Evolutionary conservation across 2,888 invertebrate species (phyloP), one percentile per base, ranked within the genome.

Genomic region (Cephonodes hylas): DNA sequence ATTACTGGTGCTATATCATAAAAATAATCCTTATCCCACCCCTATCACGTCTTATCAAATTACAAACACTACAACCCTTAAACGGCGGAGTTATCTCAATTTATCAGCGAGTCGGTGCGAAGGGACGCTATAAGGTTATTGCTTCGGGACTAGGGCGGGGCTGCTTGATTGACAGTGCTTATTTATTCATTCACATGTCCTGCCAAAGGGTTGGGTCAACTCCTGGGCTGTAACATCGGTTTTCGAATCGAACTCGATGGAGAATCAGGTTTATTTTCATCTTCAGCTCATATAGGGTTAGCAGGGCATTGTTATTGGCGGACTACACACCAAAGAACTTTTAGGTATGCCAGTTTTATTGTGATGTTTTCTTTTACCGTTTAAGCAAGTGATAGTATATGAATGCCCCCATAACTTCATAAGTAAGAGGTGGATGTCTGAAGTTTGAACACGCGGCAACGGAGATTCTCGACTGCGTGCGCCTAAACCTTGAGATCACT

Each of bases 101-200:
- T 61, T 61, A 60, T 31, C 64, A 59, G 42, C 1, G 45, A 38
- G 38, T n/a, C 20, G 53, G 38, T 23, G 45, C 58, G 60, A 56
- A 53, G 53, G 53, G 53, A 53, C 53, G 15, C 31, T 8, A 22
- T 27, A 53, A 25, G 57, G 58, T 38, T 46, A 46, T 58, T 45
- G 45, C 61, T 23, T 46, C 61, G 31, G 22, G 34, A 45, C 42
- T 42, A 75, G 64, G 77, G 66, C 75, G 74, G 72, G 73, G 73
- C 74, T 59, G 72, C 68, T 82, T 85, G 86, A 87, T 84, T 85
- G 88, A 85, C 86, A 81, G 74, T 77, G 69, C 75, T 86, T 85
- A 87, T 80, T 86, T 88, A 88, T 89, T 88, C 85, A 87, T 85
- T 75, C 76, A 63, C 61, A 63, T 76, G 79, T 77, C 82, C 79